phyloP scores from a whole-genome alignment of 2,113 vertebrate genomes.

The Erinaceus europaeus region DNA sequence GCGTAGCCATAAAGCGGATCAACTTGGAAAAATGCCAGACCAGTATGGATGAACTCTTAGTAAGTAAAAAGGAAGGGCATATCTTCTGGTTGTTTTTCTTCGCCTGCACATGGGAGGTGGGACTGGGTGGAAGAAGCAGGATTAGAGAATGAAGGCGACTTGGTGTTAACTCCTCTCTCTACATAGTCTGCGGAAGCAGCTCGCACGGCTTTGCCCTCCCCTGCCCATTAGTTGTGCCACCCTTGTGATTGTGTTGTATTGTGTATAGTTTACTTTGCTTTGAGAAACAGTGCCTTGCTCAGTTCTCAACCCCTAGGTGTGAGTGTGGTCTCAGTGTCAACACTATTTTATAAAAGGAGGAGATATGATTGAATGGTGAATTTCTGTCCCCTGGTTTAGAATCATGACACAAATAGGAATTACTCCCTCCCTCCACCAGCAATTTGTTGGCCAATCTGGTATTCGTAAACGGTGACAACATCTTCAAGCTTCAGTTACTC shows the following conservation, averaged over 20 bases:
- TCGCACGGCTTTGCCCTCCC: background rate
- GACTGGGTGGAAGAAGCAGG: background rate
- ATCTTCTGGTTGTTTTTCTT: background rate
- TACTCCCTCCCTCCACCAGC: too few species aligned
- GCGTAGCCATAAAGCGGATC: slow-evolving; percentile 99
- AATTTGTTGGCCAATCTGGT: background rate
- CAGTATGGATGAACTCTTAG: slow-evolving; percentile 99
- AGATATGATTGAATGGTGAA: background rate
- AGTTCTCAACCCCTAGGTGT: background rate
- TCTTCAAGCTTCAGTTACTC: background rate
- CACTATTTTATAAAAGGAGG: background rate
- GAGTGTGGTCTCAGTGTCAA: background rate
- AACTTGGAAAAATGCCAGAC: slow-evolving; percentile 99
- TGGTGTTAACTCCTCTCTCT: background rate
- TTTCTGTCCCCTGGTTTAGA: background rate
- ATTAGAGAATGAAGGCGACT: background rate
- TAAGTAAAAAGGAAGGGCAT: slow-evolving; percentile 81
- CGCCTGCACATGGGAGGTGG: too few species aligned
- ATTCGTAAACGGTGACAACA: background rate
- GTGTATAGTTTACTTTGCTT: background rate
- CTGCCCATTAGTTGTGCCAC: too few species aligned
- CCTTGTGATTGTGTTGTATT: background rate
- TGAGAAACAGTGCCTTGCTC: background rate
- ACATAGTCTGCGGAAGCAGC: background rate
- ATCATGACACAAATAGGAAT: background rate